A percentile compares a stretch with the other conserved stretches of the same genome.
phyloP scores from a whole-genome alignment of 2,888 invertebrate genomes.

The Amiota communis region DNA sequence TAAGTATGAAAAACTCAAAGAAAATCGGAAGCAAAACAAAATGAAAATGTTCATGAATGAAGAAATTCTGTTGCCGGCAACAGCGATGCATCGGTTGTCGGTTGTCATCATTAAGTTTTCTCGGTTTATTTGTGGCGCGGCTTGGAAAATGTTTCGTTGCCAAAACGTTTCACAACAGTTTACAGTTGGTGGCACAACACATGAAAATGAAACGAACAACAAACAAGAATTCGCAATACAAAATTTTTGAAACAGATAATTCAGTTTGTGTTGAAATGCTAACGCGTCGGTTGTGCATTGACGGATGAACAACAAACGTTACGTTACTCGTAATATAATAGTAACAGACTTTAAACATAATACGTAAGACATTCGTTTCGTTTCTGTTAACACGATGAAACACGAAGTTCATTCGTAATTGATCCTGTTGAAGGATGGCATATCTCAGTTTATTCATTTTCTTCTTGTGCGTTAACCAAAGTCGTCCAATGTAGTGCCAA shows the following conservation, averaged over 20 bases:
- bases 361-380: constrained; percentile 31
- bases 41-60: constrained; percentile 22
- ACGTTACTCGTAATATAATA: no score
- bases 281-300: constrained; percentile 50
- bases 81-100: constrained; percentile 24
- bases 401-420: constrained; percentile 8
- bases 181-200: background rate
- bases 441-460: background rate
- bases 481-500: background rate
- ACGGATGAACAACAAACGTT: constrained; percentile 42
- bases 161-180: constrained; percentile 41
- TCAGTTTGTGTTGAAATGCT: constrained; percentile 63
- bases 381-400: background rate
- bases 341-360: constrained; percentile 22
- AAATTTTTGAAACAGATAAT: constrained; percentile 31
- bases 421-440: constrained; percentile 7
- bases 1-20: background rate
- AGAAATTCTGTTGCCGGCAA: constrained; percentile 13
- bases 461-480: background rate
- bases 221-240: background rate
- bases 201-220: no score
- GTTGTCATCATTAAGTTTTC: background rate
- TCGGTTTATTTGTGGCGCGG: background rate
- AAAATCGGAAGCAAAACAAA: constrained; percentile 25
- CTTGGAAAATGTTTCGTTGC: constrained; percentile 43